Conservation (phyloP, 2,797 vertebrate genomes). For the Anguilla anguilla region DNA sequence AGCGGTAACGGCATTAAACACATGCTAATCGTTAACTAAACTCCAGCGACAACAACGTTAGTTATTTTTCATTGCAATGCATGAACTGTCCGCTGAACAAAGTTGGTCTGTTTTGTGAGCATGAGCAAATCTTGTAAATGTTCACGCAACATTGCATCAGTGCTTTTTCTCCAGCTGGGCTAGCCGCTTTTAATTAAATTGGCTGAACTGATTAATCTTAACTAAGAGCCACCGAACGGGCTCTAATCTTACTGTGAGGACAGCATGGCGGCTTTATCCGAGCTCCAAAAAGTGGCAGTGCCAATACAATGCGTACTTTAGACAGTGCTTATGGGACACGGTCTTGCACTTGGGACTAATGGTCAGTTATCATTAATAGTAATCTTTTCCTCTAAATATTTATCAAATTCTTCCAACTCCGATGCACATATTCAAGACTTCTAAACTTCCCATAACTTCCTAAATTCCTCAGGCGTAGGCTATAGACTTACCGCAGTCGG, state of each 20-base stretch:
- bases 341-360: no score
- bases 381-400: no score
- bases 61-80: not conserved
- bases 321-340: no score
- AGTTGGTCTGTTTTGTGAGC: not conserved
- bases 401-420: not conserved
- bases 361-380: no score
- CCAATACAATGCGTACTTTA: no score
- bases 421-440: not conserved
- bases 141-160: not conserved
- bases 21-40: conserved; percentile 42
- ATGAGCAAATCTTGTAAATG: not conserved
- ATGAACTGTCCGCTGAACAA: not conserved
- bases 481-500: not conserved
- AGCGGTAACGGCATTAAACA: conserved; percentile 68
- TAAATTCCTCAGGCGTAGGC: not conserved
- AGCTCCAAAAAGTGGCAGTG: no score
- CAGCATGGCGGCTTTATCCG: not conserved
- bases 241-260: not conserved
- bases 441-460: not conserved
- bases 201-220: not conserved
- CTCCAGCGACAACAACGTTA: conserved; percentile 48
- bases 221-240: no score
- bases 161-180: not conserved
- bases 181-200: not conserved